A percentile compares a stretch with the other conserved stretches of the same genome.
Evolutionary conservation across 2,113 vertebrate genomes (phyloP).

Genomic region (Notothenia coriiceps): DNA sequence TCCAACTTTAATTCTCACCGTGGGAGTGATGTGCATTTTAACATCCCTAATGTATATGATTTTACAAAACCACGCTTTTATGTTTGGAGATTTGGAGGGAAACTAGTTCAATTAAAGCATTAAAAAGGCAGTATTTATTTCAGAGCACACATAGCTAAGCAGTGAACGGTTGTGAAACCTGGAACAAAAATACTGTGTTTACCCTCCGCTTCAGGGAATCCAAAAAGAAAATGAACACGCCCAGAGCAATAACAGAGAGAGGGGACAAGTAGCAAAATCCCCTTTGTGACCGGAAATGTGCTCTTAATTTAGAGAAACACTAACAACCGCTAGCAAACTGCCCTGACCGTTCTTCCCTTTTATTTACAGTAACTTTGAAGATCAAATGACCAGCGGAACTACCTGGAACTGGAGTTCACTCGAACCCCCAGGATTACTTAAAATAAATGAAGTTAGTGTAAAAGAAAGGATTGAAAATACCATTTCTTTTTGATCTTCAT

Average conservation of each 20-base stretch:
- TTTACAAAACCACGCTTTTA: background rate
- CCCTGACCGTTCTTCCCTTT: background rate
- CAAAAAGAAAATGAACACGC: background rate
- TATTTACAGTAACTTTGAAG: background rate
- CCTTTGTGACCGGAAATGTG: conserved; percentile 13
- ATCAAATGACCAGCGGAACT: background rate
- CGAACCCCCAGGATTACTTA: background rate
- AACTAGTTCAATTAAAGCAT: conserved; percentile 2
- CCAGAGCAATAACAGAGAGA: conserved; percentile 4
- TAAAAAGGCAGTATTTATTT: background rate
- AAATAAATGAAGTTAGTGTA: background rate
- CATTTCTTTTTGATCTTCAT: background rate
- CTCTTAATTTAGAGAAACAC: conserved; percentile 21
- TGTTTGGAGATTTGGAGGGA: background rate
- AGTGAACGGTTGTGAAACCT: conserved; percentile 8
- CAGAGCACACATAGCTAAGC: background rate
- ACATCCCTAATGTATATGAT: background rate
- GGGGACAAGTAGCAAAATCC: conserved; percentile 17
- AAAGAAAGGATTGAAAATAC: background rate
- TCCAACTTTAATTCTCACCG: conserved; percentile 17
- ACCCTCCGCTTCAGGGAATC: conserved; percentile 6
- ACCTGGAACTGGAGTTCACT: background rate
- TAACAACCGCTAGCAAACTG: conserved; percentile 8
- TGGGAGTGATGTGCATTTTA: background rate
- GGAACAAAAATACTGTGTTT: conserved; percentile 19